Evolutionary conservation across 1,140 invertebrate genomes (phyloP), one percentile per base, ranked within the genome.

Genomic region (Schmidtea mediterranea): DNA sequence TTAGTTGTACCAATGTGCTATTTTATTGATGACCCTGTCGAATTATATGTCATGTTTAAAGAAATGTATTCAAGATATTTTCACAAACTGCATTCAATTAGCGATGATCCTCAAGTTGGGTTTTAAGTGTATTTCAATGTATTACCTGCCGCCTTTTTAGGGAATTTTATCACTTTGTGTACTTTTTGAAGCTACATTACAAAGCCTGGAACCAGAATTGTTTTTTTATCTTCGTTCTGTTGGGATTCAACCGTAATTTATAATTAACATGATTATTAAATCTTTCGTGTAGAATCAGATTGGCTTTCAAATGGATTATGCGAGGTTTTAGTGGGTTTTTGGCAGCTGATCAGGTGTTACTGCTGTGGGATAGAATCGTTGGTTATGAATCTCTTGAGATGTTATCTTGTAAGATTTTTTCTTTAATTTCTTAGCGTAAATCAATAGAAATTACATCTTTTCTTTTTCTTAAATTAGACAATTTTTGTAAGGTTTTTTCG

Each of bases 261-360:
- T 9, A 23, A 40, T 51, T 16, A n/a, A 19, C 40, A 23, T 45
- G 21, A 10, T 10, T 46, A 26, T 48, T 19, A 39, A 36, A 36
- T 46, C 43, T 38, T 12, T 46, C 5, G 63, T 69, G 36, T 54
- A 81, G 80, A n/a, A 69, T 84, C 24, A 73, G 77, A 56, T 74
- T 90, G 16, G 81, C 84, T 2, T 84, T 90, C 59, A 87, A 87
- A 62, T 94, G 86, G 86, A 62, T 94, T 9, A 86, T 90, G 72
- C 70, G 82, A 52, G 82, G 78, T 1, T 94, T 89, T 60, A 87
- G 82, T 54, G 84, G 86, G 0, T 81, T 86, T 59, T 67, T 94
- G 43, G 76, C 80, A 0, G 81, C 81, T 2, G 82, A 87, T 56
- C 83, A 94, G 62, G 67, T 92, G 0, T 67, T 94, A 0, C 74